Conservation (phyloP, 2,797 vertebrate species). For the Saxicola maurus region DNA sequence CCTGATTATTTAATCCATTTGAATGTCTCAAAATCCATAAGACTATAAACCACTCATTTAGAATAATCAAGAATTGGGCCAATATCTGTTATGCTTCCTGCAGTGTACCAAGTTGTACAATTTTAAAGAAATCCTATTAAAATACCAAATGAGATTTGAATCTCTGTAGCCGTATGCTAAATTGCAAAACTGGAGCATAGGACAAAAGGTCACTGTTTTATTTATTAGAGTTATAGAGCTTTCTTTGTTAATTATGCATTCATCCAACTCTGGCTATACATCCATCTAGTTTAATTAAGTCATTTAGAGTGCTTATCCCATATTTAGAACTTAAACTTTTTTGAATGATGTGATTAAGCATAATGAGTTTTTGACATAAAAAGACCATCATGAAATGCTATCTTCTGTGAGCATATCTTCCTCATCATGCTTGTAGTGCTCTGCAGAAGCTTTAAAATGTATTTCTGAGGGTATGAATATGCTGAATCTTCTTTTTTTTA, state of each 20-base stretch:
- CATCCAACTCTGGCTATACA: background rate
- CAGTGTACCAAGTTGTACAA: background rate
- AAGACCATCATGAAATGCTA: background rate
- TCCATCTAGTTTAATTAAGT: constrained; percentile 36
- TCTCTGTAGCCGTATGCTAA: constrained; percentile 5
- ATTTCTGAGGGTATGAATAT: background rate
- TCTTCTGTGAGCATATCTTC: background rate
- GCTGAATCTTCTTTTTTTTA: background rate
- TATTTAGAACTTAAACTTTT: constrained; percentile 8
- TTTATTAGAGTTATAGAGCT: constrained; percentile 11
- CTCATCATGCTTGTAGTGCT: background rate
- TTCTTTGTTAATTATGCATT: constrained; percentile 44
- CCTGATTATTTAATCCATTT: background rate
- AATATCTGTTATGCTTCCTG: background rate
- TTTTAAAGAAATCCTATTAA: constrained; percentile 53
- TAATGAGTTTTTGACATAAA: background rate
- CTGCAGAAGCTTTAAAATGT: background rate
- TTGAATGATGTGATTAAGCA: background rate
- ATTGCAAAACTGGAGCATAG: background rate
- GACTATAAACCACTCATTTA: background rate
- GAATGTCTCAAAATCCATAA: background rate
- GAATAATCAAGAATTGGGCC: background rate
- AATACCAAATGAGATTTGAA: constrained; percentile 51
- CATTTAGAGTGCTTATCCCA: background rate
- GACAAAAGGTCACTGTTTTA: constrained; percentile 45